A percentile compares a stretch with the other conserved stretches of the same genome.
phyloP scores from a whole-genome alignment of 2,797 vertebrate genomes.

The Poeciliopsis paucimaculata region DNA sequence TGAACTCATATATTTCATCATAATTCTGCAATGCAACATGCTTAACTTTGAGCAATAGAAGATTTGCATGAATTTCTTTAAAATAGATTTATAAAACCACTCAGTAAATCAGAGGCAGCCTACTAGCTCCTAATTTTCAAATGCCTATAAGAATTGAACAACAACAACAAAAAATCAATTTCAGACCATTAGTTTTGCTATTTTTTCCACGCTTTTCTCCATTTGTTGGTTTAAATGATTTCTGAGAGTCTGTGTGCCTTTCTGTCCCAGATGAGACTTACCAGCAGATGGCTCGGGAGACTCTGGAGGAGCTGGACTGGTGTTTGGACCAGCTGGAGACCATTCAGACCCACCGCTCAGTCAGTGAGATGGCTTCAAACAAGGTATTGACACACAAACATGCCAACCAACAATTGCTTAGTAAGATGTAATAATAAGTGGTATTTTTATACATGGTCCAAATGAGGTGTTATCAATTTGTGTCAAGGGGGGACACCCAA shows the following conservation, averaged over 20 bases:
- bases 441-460: neutral
- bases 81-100: neutral
- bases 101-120: neutral
- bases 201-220: slow-evolving; percentile 4
- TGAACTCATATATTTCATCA: neutral
- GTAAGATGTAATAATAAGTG: neutral
- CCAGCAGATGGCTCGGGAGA: slow-evolving; percentile 88
- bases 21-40: neutral
- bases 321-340: slow-evolving; percentile 89
- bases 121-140: neutral
- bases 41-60: neutral
- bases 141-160: neutral
- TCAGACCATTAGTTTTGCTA: neutral
- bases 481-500: neutral
- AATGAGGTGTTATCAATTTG: neutral
- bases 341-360: slow-evolving; percentile 86
- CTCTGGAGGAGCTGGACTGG: slow-evolving; percentile 89
- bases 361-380: slow-evolving; percentile 88
- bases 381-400: slow-evolving; percentile 73
- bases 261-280: slow-evolving; percentile 84
- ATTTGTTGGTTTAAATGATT: slow-evolving; percentile 10
- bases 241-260: slow-evolving; percentile 26
- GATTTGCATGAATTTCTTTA: neutral
- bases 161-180: neutral
- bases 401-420: neutral